Conservation (phyloP, 2,797 vertebrate genomes). For the Schizothorax lantsangensis region DNA sequence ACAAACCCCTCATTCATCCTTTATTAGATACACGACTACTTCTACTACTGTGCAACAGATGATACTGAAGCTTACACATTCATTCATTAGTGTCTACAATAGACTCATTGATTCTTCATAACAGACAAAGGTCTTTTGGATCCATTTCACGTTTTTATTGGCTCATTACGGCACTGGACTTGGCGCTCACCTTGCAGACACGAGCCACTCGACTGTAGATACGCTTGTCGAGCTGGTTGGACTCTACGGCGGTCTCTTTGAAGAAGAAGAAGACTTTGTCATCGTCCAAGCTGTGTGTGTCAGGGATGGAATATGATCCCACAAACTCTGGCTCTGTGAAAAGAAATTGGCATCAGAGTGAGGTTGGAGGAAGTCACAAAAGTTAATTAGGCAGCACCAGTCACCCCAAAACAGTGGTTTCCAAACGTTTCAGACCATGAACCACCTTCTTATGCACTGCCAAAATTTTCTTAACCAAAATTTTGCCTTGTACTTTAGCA, state of each 20-base stretch:
- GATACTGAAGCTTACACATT: constrained; percentile 37
- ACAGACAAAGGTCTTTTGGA: constrained; percentile 29
- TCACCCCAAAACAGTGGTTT: background rate
- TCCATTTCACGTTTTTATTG: constrained; percentile 45
- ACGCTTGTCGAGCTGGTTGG: constrained; percentile 82
- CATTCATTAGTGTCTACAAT: constrained; percentile 43
- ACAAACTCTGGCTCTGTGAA: constrained; percentile 82
- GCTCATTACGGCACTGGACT: constrained; percentile 13
- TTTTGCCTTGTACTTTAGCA: background rate
- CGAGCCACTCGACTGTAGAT: constrained; percentile 85
- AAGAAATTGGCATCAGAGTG: constrained; percentile 23
- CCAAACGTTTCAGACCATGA: background rate
- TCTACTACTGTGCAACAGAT: constrained; percentile 29
- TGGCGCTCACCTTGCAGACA: constrained; percentile 85
- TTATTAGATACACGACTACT: constrained; percentile 35
- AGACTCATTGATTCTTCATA: constrained; percentile 42
- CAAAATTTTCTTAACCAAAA: background rate
- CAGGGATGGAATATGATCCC: constrained; percentile 81
- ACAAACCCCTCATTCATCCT: constrained; percentile 48
- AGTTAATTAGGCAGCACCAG: background rate
- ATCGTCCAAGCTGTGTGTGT: constrained; percentile 84
- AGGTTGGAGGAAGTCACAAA: background rate
- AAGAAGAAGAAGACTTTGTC: constrained; percentile 89
- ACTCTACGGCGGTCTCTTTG: constrained; percentile 82
- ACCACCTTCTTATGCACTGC: background rate